Evolutionary conservation across 2,113 vertebrate species (phyloP).

Genomic region (Corvus hawaiiensis): DNA sequence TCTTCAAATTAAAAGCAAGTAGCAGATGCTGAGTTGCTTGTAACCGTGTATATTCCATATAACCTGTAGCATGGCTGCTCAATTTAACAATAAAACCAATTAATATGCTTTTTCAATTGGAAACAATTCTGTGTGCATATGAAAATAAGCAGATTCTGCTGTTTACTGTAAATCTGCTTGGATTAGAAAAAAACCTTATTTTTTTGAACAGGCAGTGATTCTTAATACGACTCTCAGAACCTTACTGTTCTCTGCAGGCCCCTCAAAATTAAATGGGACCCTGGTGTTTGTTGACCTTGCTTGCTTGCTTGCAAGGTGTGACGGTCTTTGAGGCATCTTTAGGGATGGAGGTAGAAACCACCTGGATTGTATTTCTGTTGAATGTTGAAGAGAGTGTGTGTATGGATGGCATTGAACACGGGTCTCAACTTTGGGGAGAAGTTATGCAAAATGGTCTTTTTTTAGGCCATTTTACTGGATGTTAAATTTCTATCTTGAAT

Average conservation of each 20-base stretch:
- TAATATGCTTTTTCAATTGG: neutral
- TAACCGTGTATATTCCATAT: rapidly evolving
- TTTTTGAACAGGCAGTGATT: neutral
- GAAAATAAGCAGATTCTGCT: neutral
- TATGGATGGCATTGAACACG: rapidly evolving
- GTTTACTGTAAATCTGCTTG: neutral
- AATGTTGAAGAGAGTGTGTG: rapidly evolving
- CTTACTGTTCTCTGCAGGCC: neutral
- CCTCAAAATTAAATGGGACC: neutral
- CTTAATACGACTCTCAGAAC: neutral
- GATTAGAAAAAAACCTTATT: neutral
- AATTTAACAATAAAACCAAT: neutral
- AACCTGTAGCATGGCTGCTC: neutral
- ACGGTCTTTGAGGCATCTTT: rapidly evolving
- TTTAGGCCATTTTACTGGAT: neutral
- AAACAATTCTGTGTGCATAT: neutral
- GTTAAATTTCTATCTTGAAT: neutral
- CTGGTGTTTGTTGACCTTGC: neutral
- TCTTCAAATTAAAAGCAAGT: neutral
- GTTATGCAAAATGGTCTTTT: too few species aligned
- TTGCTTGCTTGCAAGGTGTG: neutral
- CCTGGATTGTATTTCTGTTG: neutral
- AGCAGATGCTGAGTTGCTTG: neutral
- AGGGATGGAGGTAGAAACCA: neutral
- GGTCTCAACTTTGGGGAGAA: rapidly evolving